These are phyloP conservation scores for Euclidia mi DNA, from an alignment of 2,888 invertebrate species.

Conservation along the genomic window DNA sequence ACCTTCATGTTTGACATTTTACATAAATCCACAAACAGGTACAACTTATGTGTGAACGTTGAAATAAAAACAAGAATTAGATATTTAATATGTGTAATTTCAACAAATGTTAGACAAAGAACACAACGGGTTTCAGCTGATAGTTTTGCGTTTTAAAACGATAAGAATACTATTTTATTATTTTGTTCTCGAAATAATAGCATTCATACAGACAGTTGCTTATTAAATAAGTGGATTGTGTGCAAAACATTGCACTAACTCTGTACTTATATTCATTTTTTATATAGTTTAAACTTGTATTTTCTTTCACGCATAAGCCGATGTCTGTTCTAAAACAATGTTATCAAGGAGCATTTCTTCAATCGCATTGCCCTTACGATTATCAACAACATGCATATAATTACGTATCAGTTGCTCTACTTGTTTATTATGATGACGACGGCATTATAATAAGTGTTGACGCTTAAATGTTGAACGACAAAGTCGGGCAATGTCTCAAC, in stretches of 20 bases:
- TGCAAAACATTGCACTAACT: too few relatives aligned
- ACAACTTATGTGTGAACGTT: constrained; percentile 54
- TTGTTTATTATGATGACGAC: constrained; percentile 62
- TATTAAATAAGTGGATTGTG: too few relatives aligned
- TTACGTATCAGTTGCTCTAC: constrained; percentile 44
- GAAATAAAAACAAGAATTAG: constrained; percentile 51
- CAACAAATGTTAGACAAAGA: constrained; percentile 23
- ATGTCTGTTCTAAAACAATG: not conserved
- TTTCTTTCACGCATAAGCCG: not conserved
- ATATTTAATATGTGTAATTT: constrained; percentile 33
- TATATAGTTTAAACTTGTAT: not conserved
- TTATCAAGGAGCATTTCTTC: constrained; percentile 5
- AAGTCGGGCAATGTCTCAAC: constrained; percentile 60
- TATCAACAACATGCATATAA: constrained; percentile 47
- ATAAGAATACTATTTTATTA: too few relatives aligned
- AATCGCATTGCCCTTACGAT: constrained; percentile 18
- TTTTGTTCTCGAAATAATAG: not conserved
- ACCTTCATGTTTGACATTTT: constrained; percentile 76
- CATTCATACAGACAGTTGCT: too few relatives aligned
- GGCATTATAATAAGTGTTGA: constrained; percentile 38
- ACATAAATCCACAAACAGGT: constrained; percentile 71
- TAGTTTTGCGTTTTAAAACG: constrained; percentile 16
- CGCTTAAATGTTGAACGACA: constrained; percentile 62
- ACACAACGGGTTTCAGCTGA: constrained; percentile 5
- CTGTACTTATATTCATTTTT: too few relatives aligned